Percentiles rank a stretch among this genome's conserved stretches.
Conservation (phyloP, 2,888 invertebrate species). For the Synanthedon myopaeformis region DNA sequence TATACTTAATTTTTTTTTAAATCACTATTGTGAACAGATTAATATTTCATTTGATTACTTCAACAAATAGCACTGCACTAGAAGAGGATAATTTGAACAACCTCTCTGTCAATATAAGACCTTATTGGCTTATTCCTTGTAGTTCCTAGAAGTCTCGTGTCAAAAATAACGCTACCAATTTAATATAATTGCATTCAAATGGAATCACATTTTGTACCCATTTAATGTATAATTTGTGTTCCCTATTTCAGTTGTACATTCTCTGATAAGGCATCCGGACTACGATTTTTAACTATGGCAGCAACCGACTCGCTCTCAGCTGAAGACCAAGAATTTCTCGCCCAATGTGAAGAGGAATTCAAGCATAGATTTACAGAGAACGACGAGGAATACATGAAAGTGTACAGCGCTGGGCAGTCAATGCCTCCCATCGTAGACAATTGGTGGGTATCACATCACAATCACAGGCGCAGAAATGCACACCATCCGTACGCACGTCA, state of each 20-base stretch:
- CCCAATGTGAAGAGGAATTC: constrained; percentile 73
- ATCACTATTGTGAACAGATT: too few relatives aligned
- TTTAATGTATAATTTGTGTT: constrained; percentile 1
- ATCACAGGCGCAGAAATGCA: constrained; percentile 35
- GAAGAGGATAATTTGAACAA: too few relatives aligned
- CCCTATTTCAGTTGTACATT: constrained; percentile 33
- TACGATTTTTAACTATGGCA: constrained; percentile 22
- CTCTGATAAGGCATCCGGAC: constrained; percentile 21
- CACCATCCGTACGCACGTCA: constrained; percentile 23
- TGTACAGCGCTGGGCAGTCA: constrained; percentile 42
- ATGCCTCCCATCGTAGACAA: constrained; percentile 72
- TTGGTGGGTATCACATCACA: constrained; percentile 53
- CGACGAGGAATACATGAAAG: constrained; percentile 72
- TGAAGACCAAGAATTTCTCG: constrained; percentile 71
- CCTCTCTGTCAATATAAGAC: too few relatives aligned
- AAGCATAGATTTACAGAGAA: constrained; percentile 72
- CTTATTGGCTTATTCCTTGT: too few relatives aligned
- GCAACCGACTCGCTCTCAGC: constrained; percentile 44
- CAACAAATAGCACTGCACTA: too few relatives aligned
- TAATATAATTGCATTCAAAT: neutral
- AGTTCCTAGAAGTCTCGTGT: too few relatives aligned
- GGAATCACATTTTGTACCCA: neutral
- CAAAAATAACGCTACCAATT: too few relatives aligned
- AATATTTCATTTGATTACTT: too few relatives aligned
- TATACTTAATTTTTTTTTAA: too few relatives aligned